Conservation (phyloP, 2,113 vertebrate species). For the Phasianus colchicus region DNA sequence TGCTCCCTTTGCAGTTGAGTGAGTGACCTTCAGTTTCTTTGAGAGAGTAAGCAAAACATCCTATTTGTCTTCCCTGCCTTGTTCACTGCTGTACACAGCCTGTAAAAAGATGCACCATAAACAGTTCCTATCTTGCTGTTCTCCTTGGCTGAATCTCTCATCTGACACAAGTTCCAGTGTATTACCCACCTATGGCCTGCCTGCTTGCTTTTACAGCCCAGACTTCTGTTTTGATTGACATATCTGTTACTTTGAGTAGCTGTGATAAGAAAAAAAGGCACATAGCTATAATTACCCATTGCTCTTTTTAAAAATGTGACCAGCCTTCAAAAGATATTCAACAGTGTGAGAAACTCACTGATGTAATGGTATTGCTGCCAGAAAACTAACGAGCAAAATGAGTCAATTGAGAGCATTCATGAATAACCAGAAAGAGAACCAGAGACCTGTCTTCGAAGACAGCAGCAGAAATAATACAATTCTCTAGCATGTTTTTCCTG, state of each 20-base stretch:
- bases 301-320: constrained; percentile 22
- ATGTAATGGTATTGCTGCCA: neutral
- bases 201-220: constrained; percentile 7
- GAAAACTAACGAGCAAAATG: constrained; percentile 39
- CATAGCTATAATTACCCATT: neutral
- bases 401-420: constrained; percentile 31
- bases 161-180: neutral
- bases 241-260: neutral
- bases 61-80: neutral
- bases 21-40: neutral
- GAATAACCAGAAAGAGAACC: neutral
- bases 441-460: constrained; percentile 1
- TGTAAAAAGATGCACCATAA: constrained; percentile 2
- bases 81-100: neutral
- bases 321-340: constrained; percentile 21
- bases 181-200: neutral
- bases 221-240: neutral
- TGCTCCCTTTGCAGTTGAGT: neutral
- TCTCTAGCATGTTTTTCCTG: constrained; percentile 11
- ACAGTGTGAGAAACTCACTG: constrained; percentile 35
- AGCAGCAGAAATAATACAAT: constrained; percentile 31
- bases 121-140: neutral
- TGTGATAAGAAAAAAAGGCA: neutral
- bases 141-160: neutral
- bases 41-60: neutral